Base-by-base conservation (phyloP, 1,140 invertebrate species). In the Lineus longissimus region DNA sequence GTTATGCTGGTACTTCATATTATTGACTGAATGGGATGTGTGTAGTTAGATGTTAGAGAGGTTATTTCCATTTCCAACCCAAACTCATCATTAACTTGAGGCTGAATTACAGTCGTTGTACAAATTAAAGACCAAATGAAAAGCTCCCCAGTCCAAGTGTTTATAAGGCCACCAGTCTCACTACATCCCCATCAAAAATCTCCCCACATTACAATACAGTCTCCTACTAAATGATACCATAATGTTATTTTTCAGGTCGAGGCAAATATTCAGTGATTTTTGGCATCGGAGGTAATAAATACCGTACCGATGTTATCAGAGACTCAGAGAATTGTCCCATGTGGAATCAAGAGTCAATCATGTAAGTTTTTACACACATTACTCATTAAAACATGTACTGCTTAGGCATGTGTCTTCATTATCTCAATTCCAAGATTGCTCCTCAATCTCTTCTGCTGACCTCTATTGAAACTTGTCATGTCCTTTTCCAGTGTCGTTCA, bases 221-320 rank as follows among this genome's bases (percentile, higher is more conserved):
- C n/a, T 17, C n/a, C 9, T 30, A 23, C 25, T 6, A 54, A 9
- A 23, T 6, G 4, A 54, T 54, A 6, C 9, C 25, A 17, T 25
- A 19, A 30, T 1, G 4, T 54, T n/a, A n/a, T n/a, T 56, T 64
- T 67, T 22, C 64, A 79, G 77, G 77, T 17, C 62, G 75, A 27
- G 64, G 68, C 63, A 80, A 78, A 63, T 80, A 65, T 61, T 80
- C 76, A 61, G 78, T 80, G 19, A 76, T 78, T 62, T 78, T 78
- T 74, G 76, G 76, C 27, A 67, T 78, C 22, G 76, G 76, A 2
- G 63, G 29, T n/a, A 76, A 71, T 51, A 78, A 80, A 59, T 78
- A 72, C 33, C 61, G 76, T 11, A 77, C 78, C 15, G 64, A 57
- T 56, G 62, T 76, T 25, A 75, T 78, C 6, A 76, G 76, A 51